Evolutionary conservation across 2,113 vertebrate species (phyloP).

Genomic region (Chunga burmeisteri): DNA sequence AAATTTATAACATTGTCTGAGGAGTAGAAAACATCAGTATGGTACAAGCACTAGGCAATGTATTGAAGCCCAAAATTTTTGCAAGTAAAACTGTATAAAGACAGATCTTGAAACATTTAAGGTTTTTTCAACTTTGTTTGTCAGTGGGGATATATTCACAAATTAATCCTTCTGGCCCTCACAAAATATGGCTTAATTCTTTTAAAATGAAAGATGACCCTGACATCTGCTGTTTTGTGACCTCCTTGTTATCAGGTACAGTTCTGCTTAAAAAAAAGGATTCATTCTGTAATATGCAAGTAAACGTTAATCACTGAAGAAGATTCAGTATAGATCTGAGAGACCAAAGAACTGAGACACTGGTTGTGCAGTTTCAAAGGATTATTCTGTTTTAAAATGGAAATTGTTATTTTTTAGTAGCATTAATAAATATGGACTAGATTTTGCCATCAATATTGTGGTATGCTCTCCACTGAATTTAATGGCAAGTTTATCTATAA

Average conservation of each 20-base stretch:
- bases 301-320: constrained; percentile 71
- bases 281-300: constrained; percentile 70
- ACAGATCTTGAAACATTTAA: constrained; percentile 57
- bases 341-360: constrained; percentile 64
- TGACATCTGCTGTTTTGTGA: constrained; percentile 73
- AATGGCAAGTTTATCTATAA: not conserved
- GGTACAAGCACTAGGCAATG: constrained; percentile 73
- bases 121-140: constrained; percentile 56
- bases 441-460: not conserved
- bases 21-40: constrained; percentile 74
- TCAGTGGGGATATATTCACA: constrained; percentile 58
- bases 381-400: constrained; percentile 44
- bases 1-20: constrained; percentile 74
- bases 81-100: constrained; percentile 77
- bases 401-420: constrained; percentile 28
- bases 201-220: constrained; percentile 76
- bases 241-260: constrained; percentile 56
- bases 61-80: constrained; percentile 61
- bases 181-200: constrained; percentile 83
- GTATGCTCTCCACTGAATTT: not conserved
- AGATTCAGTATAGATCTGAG: constrained; percentile 62
- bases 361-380: constrained; percentile 47
- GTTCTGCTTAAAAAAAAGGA: constrained; percentile 57
- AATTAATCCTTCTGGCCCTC: constrained; percentile 71
- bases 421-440: constrained; percentile 9